Percentiles rank a stretch among this genome's conserved stretches.
phyloP scores from a whole-genome alignment of 2,797 vertebrate species.

The Tauraco hartlaubi region DNA sequence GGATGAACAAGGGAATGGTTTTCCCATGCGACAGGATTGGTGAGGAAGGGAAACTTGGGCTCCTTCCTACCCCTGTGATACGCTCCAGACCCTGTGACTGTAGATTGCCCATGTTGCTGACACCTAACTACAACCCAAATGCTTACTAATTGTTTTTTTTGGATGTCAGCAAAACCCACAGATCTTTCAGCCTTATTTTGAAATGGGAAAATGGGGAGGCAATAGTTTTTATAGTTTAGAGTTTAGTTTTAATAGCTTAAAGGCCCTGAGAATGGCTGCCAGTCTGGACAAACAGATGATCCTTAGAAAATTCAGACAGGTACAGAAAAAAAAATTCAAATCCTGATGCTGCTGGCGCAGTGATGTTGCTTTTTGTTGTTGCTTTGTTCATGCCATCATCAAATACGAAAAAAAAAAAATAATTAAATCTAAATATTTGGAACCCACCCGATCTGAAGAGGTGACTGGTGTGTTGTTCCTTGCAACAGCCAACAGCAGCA shows the following conservation, averaged over 20 bases:
- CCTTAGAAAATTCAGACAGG: slow-evolving; percentile 54
- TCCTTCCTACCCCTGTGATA: neutral
- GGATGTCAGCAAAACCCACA: neutral
- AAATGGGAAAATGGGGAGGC: slow-evolving; percentile 20
- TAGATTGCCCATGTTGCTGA: neutral
- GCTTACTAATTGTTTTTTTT: neutral
- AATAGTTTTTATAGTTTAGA: neutral
- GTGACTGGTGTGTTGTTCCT: slow-evolving; percentile 37
- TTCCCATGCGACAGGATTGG: neutral
- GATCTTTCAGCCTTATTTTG: slow-evolving; percentile 2
- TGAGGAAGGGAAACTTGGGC: neutral
- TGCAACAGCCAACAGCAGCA: slow-evolving; percentile 36
- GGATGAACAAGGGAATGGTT: neutral
- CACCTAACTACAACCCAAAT: slow-evolving; percentile 6
- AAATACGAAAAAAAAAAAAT: neutral
- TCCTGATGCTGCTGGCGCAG: slow-evolving; percentile 64
- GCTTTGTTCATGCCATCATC: slow-evolving; percentile 71
- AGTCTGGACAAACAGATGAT: slow-evolving; percentile 53
- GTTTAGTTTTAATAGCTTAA: neutral
- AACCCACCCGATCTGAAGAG: slow-evolving; percentile 58
- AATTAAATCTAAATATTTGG: slow-evolving; percentile 45
- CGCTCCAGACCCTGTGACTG: neutral
- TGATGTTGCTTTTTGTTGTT: slow-evolving; percentile 53
- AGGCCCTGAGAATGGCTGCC: slow-evolving; percentile 69
- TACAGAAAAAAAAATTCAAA: slow-evolving; percentile 27